Percentiles rank a stretch among this genome's conserved stretches.
These are phyloP conservation scores for Galeopsomyia nigrocyanea DNA, from an alignment of 2,888 invertebrate species.

Conservation along the genomic window DNA sequence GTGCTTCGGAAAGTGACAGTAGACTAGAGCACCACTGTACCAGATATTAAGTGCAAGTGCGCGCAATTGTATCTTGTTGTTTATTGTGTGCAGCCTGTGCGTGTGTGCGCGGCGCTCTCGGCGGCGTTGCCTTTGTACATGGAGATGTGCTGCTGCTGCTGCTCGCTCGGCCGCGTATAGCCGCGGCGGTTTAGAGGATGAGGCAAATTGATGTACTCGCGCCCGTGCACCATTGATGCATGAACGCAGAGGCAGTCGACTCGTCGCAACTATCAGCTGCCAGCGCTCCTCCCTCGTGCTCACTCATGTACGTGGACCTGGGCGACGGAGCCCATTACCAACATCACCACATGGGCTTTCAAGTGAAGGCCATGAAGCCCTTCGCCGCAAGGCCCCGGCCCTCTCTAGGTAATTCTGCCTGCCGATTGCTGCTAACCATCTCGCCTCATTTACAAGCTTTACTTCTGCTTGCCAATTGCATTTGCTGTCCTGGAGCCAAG, in stretches of 20 bases:
- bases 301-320: conserved; percentile 74
- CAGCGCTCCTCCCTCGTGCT: conserved; percentile 18
- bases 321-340: conserved; percentile 64
- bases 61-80: too few relatives aligned
- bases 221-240: conserved; percentile 27
- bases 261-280: conserved; percentile 44
- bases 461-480: conserved; percentile 7
- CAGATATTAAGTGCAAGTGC: background rate
- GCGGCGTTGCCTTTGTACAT: too few relatives aligned
- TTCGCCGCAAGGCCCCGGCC: conserved; percentile 89
- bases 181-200: conserved; percentile 4
- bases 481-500: too few relatives aligned
- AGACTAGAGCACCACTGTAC: too few relatives aligned
- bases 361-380: conserved; percentile 89
- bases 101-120: too few relatives aligned
- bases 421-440: conserved; percentile 3
- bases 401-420: conserved; percentile 62
- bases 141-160: background rate
- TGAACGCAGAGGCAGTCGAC: conserved; percentile 38
- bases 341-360: conserved; percentile 74
- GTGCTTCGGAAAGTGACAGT: too few relatives aligned
- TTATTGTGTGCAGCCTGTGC: too few relatives aligned
- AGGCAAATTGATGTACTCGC: background rate
- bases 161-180: conserved; percentile 26
- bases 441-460: too few relatives aligned